Conservation (phyloP, 2,888 invertebrate species). For the Omphaloscelis lunosa region DNA sequence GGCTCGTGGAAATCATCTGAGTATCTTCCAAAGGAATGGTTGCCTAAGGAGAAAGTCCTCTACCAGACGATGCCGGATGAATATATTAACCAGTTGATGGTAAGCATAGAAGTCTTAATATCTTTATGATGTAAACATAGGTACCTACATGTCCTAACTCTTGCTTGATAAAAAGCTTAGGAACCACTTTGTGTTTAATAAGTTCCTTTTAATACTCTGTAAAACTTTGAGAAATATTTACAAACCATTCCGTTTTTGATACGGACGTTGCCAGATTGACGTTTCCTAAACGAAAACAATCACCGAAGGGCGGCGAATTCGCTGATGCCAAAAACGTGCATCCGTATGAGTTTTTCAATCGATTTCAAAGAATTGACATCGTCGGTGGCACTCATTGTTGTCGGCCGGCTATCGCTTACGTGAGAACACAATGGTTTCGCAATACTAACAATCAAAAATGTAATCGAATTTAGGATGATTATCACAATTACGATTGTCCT, state of each 20-base stretch:
- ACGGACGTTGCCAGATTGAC: conserved; percentile 71
- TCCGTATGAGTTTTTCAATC: conserved; percentile 89
- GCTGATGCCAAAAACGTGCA: conserved; percentile 90
- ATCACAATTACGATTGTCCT: conserved; percentile 68
- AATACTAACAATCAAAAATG: conserved; percentile 78
- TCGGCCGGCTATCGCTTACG: conserved; percentile 86
- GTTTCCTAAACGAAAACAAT: conserved; percentile 80
- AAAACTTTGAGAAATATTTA: conserved; percentile 25
- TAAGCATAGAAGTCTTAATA: conserved; percentile 66
- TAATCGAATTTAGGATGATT: conserved; percentile 79
- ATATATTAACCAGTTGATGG: conserved; percentile 79
- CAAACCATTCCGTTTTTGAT: conserved; percentile 50
- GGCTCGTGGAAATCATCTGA: conserved; percentile 76
- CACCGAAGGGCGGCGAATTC: conserved; percentile 84
- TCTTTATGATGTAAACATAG: neutral
- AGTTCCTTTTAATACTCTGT: neutral
- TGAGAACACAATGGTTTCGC: conserved; percentile 89
- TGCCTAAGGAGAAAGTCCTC: conserved; percentile 81
- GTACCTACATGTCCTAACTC: too few species aligned
- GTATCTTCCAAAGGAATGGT: conserved; percentile 79
- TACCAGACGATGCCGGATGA: conserved; percentile 74
- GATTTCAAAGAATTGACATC: conserved; percentile 88
- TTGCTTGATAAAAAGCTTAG: neutral
- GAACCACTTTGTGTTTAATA: neutral
- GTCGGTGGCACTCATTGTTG: conserved; percentile 90